Evolutionary conservation across 2,888 invertebrate species (phyloP), one percentile per base, ranked within the genome.

Genomic region (Crossocerus cetratus): DNA sequence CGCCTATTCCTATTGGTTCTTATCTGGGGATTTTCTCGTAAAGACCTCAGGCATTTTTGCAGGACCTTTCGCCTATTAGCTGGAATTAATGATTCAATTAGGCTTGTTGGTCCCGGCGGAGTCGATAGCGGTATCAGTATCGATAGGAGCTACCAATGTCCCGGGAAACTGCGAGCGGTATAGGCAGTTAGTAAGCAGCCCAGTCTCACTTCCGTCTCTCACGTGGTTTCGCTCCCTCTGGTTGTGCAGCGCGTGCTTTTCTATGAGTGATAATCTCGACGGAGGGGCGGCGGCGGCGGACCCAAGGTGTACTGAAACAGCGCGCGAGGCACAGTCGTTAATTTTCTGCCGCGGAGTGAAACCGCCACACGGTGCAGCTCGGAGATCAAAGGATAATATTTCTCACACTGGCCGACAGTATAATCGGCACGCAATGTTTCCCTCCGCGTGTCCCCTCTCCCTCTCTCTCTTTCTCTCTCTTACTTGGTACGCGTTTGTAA

Each of bases 361-460:
- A 87, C 85, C 81, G 83, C 83, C 76, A 77, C 67, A 67, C 67
- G 70, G 74, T 32, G 32, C 69, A 69, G 53, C 74, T 60, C 80
- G 71, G 72, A 86, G 87, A 87, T 87, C 85, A 86, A 86, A 87
- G 87, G 86, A 87, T 87, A 87, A 87, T 87, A 87, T 86, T 87
- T 87, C 86, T 87, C 86, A 83, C 84, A 85, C 83, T 77, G 85
- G 74, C 74, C 81, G 81, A 84, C 83, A 78, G 83, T 80, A 82
- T 86, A 86, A 86, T 86, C 86, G 84, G 81, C 84, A 86, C 83
- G 84, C 87, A 84, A 87, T 80, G 76, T 75, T 83, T 78, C 69
- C 69, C 68, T 62, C 69, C 55, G 45, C 57, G 44, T 43, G n/a
- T 42, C 45, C 2, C 44, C 13, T 32, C 32, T 44, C 44, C 57